Base-by-base conservation (phyloP, 1,140 invertebrate species). In the Palaemon carinicauda region DNA sequence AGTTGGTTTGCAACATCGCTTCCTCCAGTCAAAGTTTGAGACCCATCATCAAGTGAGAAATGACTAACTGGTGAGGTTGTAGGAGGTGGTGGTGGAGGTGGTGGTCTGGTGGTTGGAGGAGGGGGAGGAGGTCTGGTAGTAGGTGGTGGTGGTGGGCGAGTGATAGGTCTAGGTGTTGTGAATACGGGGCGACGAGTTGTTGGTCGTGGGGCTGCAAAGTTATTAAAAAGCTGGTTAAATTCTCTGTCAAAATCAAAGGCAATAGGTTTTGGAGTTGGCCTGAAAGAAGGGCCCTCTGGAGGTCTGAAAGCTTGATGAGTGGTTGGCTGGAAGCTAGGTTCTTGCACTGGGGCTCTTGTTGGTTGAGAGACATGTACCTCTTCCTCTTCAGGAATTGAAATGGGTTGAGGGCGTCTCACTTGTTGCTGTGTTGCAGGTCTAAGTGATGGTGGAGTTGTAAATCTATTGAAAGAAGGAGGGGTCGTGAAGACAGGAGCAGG, bases 11-110 rank as follows among this genome's bases (percentile, higher is more conserved):
- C 87, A 27, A 71, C 69, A 3, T 41, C 24, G 19, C 83, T 29
- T 31, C 31, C 51, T 9, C 50, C 77, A 15, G 73, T 69, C 3
- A 88, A 54, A 19, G 60, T 79, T 17, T 27, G 33, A 5, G 87
- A 71, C 17, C 88, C 73, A n/a, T 89, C 83, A 33, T 89, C 89
- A n/a, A 89, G 80, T 12, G 88, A 54, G 80, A 31, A 89, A 60
- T 12, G 85, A 53, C 50, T 54, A 15, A 54, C 12, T 14, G 41
- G 31, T 24, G 88, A 51, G 3, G 50, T 5, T n/a, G 56, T 65
- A 21, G 41, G 60, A 5, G 71, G 50, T 27, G 77, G 82, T 29
- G 54, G 27, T 12, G 78, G 65, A 19, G 89, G 29, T 54, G 60
- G 29, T 33, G 87, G 82, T 74, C n/a, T 15, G 29, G 86, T 60